Percentiles rank a stretch among this genome's conserved stretches.
These are phyloP conservation scores for Anarsia innoxiella DNA, from an alignment of 2,888 invertebrate genomes.

Conservation along the genomic window DNA sequence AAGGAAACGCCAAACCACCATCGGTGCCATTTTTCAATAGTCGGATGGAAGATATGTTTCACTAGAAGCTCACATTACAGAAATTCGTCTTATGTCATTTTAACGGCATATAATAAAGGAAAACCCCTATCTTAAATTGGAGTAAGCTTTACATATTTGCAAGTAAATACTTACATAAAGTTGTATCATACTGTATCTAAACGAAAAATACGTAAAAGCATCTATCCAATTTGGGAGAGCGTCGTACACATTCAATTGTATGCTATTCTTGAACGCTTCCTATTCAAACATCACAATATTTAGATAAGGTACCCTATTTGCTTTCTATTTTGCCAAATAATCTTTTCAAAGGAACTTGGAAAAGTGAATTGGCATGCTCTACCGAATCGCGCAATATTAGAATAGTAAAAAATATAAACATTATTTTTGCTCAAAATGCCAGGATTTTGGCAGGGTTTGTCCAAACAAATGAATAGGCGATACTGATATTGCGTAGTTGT, in stretches of 20 bases:
- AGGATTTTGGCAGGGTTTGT: no score
- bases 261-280: conserved; percentile 18
- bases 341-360: conserved; percentile 37
- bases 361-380: conserved; percentile 26
- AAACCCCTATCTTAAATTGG: conserved; percentile 7
- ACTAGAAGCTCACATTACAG: no score
- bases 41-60: no score
- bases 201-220: conserved; percentile 30
- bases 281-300: conserved; percentile 37
- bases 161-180: conserved; percentile 15
- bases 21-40: no score
- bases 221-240: conserved; percentile 36
- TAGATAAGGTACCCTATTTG: conserved; percentile 46
- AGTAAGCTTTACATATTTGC: conserved; percentile 9
- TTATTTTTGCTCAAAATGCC: no score
- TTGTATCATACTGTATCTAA: conserved; percentile 19
- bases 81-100: no score
- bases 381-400: conserved; percentile 14
- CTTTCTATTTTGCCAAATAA: conserved; percentile 44
- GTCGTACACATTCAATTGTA: conserved; percentile 28
- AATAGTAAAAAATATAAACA: no score
- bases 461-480: no score
- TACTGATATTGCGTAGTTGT: no score
- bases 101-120: no score
- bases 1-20: no score